These are phyloP conservation scores for Microcebus ravelobensis DNA, from an alignment of 2,113 vertebrate genomes.

Conservation along the genomic window DNA sequence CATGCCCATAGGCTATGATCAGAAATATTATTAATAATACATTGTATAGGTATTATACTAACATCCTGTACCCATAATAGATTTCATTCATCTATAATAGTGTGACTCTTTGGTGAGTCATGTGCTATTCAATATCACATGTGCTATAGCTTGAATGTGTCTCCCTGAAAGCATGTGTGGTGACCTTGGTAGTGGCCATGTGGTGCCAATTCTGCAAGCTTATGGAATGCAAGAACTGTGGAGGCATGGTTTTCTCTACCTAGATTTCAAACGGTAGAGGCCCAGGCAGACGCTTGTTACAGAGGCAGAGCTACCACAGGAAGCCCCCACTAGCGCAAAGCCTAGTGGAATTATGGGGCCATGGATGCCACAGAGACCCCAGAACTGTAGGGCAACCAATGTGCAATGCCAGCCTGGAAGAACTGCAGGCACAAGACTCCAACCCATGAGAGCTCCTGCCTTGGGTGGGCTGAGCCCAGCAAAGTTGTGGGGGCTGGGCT, in stretches of 20 bases:
- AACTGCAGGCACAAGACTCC: neutral
- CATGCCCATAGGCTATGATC: neutral
- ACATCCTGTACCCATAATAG: neutral
- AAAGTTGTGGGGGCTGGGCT: neutral
- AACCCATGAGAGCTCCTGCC: neutral
- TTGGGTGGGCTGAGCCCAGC: neutral
- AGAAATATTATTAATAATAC: neutral
- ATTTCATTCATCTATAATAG: neutral
- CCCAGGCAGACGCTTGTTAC: neutral
- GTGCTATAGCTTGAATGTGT: neutral
- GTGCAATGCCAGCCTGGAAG: neutral
- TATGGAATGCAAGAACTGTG: neutral
- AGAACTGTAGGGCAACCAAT: neutral
- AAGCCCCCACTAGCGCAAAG: neutral
- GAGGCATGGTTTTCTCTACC: neutral
- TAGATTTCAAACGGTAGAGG: neutral
- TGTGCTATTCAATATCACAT: neutral
- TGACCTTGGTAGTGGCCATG: neutral
- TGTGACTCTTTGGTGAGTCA: neutral
- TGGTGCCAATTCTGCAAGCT: neutral
- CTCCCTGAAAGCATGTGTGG: neutral
- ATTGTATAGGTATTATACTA: neutral
- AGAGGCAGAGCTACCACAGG: neutral
- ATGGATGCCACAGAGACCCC: neutral
- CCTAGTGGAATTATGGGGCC: neutral